These are phyloP conservation scores for Oceanites oceanicus DNA, from an alignment of 2,113 vertebrate species.

Conservation along the genomic window DNA sequence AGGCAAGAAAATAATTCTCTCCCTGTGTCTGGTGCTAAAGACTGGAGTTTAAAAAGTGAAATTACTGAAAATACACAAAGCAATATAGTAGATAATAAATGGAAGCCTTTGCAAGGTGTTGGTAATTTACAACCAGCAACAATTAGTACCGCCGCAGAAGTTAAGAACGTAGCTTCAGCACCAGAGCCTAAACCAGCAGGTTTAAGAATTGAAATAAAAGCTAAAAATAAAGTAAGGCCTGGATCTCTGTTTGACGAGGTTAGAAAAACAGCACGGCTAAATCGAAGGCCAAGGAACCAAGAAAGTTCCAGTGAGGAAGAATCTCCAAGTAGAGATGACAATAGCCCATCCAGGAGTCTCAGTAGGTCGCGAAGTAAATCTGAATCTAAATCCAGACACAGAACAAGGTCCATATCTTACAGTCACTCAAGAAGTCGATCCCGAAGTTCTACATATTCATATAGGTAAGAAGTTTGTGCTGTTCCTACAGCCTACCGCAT, in stretches of 20 bases:
- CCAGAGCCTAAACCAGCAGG: conserved; percentile 76
- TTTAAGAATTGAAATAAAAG: conserved; percentile 95
- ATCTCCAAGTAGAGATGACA: conserved; percentile 76
- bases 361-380: conserved; percentile 84
- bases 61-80: conserved; percentile 16
- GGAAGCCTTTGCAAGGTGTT: conserved; percentile 90
- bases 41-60: conserved; percentile 50
- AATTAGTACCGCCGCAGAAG: background rate
- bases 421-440: conserved; percentile 88
- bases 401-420: conserved; percentile 82
- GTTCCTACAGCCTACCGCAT: accelerated
- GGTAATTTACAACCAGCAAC: conserved; percentile 61
- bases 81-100: conserved; percentile 79
- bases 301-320: conserved; percentile 94
- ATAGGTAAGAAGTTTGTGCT: conserved; percentile 75
- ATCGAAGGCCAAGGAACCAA: conserved; percentile 90
- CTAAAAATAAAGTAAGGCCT: conserved; percentile 89
- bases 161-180: conserved; percentile 52
- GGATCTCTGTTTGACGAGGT: conserved; percentile 97
- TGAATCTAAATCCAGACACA: conserved; percentile 82
- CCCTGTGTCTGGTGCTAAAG: background rate
- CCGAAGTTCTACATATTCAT: conserved; percentile 85
- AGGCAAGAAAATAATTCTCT: conserved; percentile 3
- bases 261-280: conserved; percentile 91
- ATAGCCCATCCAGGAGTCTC: conserved; percentile 74